Base-by-base conservation (phyloP, 2,888 invertebrate species). In the Drosophila macrothrix region DNA sequence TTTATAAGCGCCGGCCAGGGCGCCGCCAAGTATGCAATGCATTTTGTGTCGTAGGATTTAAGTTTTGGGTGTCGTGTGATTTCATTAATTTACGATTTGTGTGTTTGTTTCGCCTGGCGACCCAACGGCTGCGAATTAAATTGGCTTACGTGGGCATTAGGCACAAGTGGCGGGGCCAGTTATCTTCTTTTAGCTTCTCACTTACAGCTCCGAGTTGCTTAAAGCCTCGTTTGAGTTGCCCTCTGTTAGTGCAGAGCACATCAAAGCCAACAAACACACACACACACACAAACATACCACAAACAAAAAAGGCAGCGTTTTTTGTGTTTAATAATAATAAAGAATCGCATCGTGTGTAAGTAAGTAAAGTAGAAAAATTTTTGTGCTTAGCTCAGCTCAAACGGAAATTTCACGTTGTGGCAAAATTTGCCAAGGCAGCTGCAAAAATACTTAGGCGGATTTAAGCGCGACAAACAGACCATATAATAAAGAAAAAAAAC, bases 321-420 rank as follows among this genome's bases (percentile, higher is more conserved):
- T 85, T 69, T 73, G 67, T 74, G 76, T 75, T 86, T 71, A 85
- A 89, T 89, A 87, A 89, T 89, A 89, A 87, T 86, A 85, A 86
- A 83, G 78, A 82, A 77, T 75, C 79, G 89, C 82, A 61, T 64
- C 71, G 78, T 72, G 68, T 78, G 63, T 46, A 46, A 46, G 78
- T 76, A 73, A 80, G 86, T 79, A 82, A 85, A 90, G 87, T 88
- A 77, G 77, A 88, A 82, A 88, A 79, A 79, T 80, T 82, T 84
- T 88, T 88, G 74, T 81, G 88, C 88, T 88, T 90, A 87, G 88
- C 88, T 90, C 90, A 90, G 88, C 88, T 83, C 72, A 84, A 88
- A 90, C 85, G 85, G 90, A 90, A 90, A 90, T 76, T 80, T 75
- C 69, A 80, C 82, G 80, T 80, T 82, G 87, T 76, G 84, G 82